Evolutionary conservation across 2,888 invertebrate genomes (phyloP).

Genomic region (Gryllus longicercus): DNA sequence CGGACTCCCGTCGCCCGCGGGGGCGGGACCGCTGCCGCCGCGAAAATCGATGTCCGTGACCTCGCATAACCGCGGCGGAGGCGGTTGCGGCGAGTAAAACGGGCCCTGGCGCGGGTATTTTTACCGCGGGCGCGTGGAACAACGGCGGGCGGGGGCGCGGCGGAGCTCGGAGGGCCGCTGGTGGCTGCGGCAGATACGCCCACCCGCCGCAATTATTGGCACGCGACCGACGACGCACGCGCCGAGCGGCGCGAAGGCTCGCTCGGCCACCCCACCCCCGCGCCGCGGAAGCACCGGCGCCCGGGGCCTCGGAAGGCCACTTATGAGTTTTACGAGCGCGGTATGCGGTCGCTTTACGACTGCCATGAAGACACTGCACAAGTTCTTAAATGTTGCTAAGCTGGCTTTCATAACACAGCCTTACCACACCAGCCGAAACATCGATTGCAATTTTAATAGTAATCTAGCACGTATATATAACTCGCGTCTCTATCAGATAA

Average conservation of each 20-base stretch:
- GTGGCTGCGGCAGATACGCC: neutral
- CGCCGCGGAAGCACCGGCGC: too few relatives aligned
- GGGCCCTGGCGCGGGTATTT: neutral
- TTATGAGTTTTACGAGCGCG: too few relatives aligned
- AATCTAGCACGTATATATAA: too few relatives aligned
- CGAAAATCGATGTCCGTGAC: conserved; percentile 1
- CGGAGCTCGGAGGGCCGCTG: neutral
- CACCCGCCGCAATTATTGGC: neutral
- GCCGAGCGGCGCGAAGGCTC: neutral
- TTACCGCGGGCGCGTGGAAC: neutral
- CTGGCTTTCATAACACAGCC: too few relatives aligned
- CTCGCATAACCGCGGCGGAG: conserved; percentile 1
- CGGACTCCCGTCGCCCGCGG: neutral
- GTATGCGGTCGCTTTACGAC: too few relatives aligned
- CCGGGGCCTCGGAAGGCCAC: too few relatives aligned
- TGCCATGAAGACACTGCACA: too few relatives aligned
- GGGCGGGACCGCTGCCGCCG: neutral
- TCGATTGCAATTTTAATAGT: too few relatives aligned
- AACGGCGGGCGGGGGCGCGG: neutral
- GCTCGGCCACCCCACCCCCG: neutral
- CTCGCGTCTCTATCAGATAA: too few relatives aligned
- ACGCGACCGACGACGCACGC: conserved; percentile 1
- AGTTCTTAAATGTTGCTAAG: too few relatives aligned
- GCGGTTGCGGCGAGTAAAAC: neutral
- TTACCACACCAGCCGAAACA: too few relatives aligned